These are phyloP conservation scores for Sarcophaga subvicina DNA, from an alignment of 2,888 invertebrate species.

Conservation along the genomic window DNA sequence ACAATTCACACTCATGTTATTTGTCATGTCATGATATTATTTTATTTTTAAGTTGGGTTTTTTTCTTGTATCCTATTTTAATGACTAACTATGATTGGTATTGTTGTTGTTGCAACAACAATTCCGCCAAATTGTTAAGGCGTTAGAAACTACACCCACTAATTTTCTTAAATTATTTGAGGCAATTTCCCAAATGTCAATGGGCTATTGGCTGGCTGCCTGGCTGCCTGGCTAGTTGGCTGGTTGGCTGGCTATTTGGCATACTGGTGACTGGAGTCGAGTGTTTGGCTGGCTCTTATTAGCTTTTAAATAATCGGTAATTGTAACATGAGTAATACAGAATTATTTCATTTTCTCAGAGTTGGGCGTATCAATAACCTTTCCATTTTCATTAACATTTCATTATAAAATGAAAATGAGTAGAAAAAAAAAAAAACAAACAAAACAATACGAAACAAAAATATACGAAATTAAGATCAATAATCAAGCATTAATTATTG, in stretches of 20 bases:
- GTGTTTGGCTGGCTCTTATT: conserved; percentile 15
- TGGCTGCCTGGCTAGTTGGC: conserved; percentile 34
- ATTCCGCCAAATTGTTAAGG: conserved; percentile 62
- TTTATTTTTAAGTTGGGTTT: no score
- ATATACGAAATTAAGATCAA: conserved; percentile 21
- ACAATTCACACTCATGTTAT: conserved; percentile 52
- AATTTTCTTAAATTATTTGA: conserved; percentile 46
- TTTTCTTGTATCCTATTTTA: conserved; percentile 42
- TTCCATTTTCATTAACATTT: conserved; percentile 34
- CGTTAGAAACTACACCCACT: conserved; percentile 67
- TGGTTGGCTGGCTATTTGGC: conserved; percentile 41
- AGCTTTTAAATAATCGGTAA: conserved; percentile 12
- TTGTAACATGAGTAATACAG: conserved; percentile 58
- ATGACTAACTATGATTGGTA: conserved; percentile 30
- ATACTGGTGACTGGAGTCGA: no score
- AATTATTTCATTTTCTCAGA: conserved; percentile 3
- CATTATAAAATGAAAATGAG: not conserved
- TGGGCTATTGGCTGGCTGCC: conserved; percentile 61
- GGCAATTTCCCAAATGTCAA: conserved; percentile 65
- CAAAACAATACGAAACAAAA: not conserved
- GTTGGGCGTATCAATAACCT: conserved; percentile 55
- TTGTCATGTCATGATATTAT: conserved; percentile 47
- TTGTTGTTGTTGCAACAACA: conserved; percentile 14
- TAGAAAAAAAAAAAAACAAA: not conserved
- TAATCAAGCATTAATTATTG: conserved; percentile 38